phyloP scores from a whole-genome alignment of 2,113 vertebrate genomes.

The Gadus chalcogrammus region DNA sequence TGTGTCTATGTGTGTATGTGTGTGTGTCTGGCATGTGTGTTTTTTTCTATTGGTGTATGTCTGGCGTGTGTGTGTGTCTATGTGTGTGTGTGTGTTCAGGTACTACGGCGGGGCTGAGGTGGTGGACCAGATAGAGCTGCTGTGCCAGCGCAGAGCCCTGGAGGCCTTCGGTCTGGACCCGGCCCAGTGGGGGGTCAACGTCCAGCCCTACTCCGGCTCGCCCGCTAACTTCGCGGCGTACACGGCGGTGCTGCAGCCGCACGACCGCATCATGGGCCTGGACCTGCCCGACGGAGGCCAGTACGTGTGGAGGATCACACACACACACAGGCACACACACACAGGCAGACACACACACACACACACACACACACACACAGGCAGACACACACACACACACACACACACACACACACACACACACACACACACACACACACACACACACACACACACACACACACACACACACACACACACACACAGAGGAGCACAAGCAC shows the following conservation, averaged over 20 bases:
- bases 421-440: too few relatives aligned
- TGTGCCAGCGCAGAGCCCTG: conserved; percentile 85
- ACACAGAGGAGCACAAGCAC: too few relatives aligned
- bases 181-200: conserved; percentile 83
- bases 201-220: conserved; percentile 91
- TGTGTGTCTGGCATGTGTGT: too few relatives aligned
- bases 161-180: conserved; percentile 81
- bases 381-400: too few relatives aligned
- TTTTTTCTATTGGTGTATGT: too few relatives aligned
- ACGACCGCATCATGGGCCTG: conserved; percentile 91
- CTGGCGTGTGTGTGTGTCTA: background rate
- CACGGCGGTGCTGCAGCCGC: conserved; percentile 84
- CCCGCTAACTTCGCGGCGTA: conserved; percentile 91
- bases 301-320: conserved; percentile 60
- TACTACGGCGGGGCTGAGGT: conserved; percentile 89
- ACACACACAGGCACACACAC: too few relatives aligned
- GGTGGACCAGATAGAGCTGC: conserved; percentile 85
- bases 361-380: too few relatives aligned
- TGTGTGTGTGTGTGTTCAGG: conserved; percentile 53
- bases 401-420: too few relatives aligned
- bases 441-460: background rate
- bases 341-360: too few relatives aligned
- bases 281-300: conserved; percentile 91
- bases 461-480: background rate
- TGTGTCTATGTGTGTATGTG: too few relatives aligned